phyloP scores from a whole-genome alignment of 2,797 vertebrate genomes.

The Poecilia gillii region DNA sequence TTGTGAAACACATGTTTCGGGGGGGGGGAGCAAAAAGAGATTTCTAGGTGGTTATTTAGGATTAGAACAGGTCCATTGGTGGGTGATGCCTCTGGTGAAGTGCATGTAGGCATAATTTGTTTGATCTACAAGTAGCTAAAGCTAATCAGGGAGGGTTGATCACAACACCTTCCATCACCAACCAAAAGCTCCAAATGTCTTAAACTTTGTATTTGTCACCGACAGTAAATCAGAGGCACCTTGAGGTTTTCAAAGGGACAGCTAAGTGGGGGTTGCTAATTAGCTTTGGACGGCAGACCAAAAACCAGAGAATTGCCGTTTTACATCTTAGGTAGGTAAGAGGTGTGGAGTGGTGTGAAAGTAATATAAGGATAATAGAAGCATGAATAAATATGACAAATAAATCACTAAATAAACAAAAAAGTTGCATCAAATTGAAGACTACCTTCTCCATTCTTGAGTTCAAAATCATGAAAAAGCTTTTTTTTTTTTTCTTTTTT shows the following conservation, averaged over 20 bases:
- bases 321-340: neutral
- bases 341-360: neutral
- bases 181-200: neutral
- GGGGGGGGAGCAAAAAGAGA: constrained; percentile 2
- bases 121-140: constrained; percentile 15
- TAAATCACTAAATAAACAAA: neutral
- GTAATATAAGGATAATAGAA: neutral
- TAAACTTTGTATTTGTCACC: neutral
- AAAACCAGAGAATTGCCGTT: neutral
- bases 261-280: neutral
- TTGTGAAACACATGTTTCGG: constrained; percentile 42
- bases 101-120: constrained; percentile 22
- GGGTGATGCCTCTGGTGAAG: constrained; percentile 44
- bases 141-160: neutral
- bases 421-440: neutral
- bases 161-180: neutral
- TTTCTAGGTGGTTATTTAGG: constrained; percentile 34
- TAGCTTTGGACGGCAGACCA: neutral
- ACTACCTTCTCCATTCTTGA: neutral
- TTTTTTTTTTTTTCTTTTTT: neutral
- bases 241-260: neutral
- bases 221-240: neutral
- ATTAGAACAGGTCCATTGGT: constrained; percentile 34
- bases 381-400: neutral
- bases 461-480: neutral